Percentiles rank a stretch among this genome's conserved stretches.
phyloP scores from a whole-genome alignment of 2,888 invertebrate genomes.

The Drosophila pegasa region DNA sequence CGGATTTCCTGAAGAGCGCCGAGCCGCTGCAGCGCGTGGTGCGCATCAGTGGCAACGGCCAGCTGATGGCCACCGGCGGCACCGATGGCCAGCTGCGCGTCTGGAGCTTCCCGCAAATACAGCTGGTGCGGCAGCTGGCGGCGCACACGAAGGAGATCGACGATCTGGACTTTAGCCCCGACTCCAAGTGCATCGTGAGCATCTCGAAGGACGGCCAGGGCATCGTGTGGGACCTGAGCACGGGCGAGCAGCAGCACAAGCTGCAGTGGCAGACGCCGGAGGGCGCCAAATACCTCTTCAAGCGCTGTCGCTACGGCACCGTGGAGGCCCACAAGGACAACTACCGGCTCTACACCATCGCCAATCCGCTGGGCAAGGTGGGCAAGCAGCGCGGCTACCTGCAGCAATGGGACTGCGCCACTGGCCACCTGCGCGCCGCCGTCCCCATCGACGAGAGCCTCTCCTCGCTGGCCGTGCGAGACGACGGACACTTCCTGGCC shows the following conservation, averaged over 20 bases:
- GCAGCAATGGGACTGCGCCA: conserved; percentile 91
- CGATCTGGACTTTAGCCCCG: conserved; percentile 95
- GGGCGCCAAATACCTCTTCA: conserved; percentile 92
- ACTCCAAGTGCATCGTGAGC: conserved; percentile 91
- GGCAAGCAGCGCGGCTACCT: conserved; percentile 90
- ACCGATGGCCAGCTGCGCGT: conserved; percentile 94
- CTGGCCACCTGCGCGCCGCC: conserved; percentile 87
- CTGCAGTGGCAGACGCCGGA: conserved; percentile 91
- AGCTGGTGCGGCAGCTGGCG: conserved; percentile 88
- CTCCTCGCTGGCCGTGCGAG: conserved; percentile 93
- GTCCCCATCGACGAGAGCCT: conserved; percentile 90
- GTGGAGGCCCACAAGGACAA: conserved; percentile 89
- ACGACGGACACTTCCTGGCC: conserved; percentile 96
- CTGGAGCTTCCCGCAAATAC: conserved; percentile 95
- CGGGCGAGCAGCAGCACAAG: conserved; percentile 88
- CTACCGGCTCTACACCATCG: conserved; percentile 90
- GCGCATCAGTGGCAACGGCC: conserved; percentile 90
- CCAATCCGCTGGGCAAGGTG: conserved; percentile 91
- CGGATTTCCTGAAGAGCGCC: conserved; percentile 89
- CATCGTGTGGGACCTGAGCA: conserved; percentile 90
- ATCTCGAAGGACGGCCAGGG: conserved; percentile 95
- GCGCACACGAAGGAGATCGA: conserved; percentile 97
- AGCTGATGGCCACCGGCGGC: conserved; percentile 95
- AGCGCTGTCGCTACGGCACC: conserved; percentile 92
- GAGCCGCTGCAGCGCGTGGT: conserved; percentile 96